Evolutionary conservation across 2,888 invertebrate species (phyloP).

Genomic region (Hoplodrina blanda): DNA sequence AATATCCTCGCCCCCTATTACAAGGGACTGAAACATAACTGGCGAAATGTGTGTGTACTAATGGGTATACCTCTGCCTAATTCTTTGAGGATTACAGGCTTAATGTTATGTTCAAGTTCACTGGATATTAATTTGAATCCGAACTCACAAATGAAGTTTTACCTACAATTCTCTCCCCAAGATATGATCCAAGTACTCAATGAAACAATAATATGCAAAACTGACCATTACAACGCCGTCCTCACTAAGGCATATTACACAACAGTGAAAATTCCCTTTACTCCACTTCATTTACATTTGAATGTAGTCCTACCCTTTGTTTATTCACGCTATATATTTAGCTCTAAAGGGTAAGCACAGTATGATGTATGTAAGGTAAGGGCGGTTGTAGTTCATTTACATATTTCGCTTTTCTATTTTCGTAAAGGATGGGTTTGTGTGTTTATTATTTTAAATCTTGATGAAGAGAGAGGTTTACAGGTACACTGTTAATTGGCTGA

Average conservation of each 20-base stretch:
- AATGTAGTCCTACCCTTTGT: constrained; percentile 64
- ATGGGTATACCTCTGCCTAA: too few species aligned
- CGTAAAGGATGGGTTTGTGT: constrained; percentile 17
- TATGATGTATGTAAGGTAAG: constrained; percentile 54
- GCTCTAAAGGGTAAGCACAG: constrained; percentile 37
- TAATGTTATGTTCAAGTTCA: too few species aligned
- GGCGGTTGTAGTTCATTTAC: constrained; percentile 39
- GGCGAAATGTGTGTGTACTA: too few species aligned
- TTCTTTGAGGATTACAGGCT: too few species aligned
- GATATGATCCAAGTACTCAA: constrained; percentile 13
- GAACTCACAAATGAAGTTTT: not conserved
- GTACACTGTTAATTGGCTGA: too few species aligned
- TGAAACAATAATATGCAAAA: constrained; percentile 43
- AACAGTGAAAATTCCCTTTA: constrained; percentile 53
- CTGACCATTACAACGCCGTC: constrained; percentile 25
- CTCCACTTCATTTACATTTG: constrained; percentile 65
- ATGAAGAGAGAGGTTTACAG: too few species aligned
- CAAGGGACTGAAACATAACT: too few species aligned
- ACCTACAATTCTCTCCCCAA: not conserved
- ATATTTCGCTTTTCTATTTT: constrained; percentile 45
- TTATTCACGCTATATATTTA: constrained; percentile 60
- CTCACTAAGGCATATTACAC: constrained; percentile 41
- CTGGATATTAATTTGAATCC: not conserved
- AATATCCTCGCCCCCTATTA: too few species aligned
- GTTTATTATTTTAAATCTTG: constrained; percentile 14